Base-by-base conservation (phyloP, 2,888 invertebrate species). In the Polylopha cassiicola region DNA sequence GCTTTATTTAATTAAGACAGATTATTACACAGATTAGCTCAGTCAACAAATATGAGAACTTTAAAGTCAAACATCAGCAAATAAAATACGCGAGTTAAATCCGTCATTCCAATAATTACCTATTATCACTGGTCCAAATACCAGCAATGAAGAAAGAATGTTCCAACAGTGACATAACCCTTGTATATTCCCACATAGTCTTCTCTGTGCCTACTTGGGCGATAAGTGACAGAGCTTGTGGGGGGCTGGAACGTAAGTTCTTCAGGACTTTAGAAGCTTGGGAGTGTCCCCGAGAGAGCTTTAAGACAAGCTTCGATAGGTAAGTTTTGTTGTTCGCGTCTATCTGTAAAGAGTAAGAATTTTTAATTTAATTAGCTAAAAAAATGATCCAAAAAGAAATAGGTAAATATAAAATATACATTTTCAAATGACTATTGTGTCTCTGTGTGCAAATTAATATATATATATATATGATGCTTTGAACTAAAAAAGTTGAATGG, bases 271-370 rank as follows among this genome's bases (percentile, higher is more conserved):
- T 82, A 0, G 65, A 50, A 0, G 82, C 66, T 52, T 84, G 86
- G 0, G 86, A 85, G 45, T 82, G 82, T 0, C 86, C 86, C 1
- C 86, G 57, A 0, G 86, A 82, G 0, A 86, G 54, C 43, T 84
- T 84, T 1, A 86, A 62, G 0, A 86, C 82, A 4, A 86, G 39
- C 37, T 82, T 84, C 0, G 84, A 80, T 13, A 86, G 49, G 44
- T 77, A 80, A 0, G 79, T 80, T 23, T 82, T 85, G 56, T 86
- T 86, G 62, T 79, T 84, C 0, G 84, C 81, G 29, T 86, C 85
- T 32, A 86, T 85, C 86, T 86, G 68, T 16, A 61, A 65, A 23
- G 6, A 34, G 10, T 21, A 30, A n/a, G 1, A 7, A 20, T 1
- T 9, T 26, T 14, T 15, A 31, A 6, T 10, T 22, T 7, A 13